Evolutionary conservation across 2,113 vertebrate species (phyloP), one percentile per base, ranked within the genome.

Genomic region (Acrocephalus kingi): DNA sequence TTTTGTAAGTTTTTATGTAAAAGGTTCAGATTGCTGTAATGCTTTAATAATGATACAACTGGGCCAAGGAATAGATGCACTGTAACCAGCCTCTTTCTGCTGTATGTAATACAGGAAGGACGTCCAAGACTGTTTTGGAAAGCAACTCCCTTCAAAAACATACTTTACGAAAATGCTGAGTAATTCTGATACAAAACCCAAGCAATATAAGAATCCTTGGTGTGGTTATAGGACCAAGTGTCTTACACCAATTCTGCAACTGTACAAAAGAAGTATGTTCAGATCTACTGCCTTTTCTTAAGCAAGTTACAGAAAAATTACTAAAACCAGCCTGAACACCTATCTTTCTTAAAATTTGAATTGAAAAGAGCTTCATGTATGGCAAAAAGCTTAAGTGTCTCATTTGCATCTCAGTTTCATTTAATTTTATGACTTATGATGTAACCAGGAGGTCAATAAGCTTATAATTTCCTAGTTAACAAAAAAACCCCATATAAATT

Each of bases 1-100:
- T 93, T 91, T 87, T 86, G 23, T 55, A 94, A 91, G 59, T 81
- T 90, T 94, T 81, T 92, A 73, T 95, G 95, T 83, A 77, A 91
- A 96, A 94, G 85, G 94, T 95, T 86, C 83, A 64, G 64, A 94
- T 12, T 90, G 82, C 68, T 80, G 79, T 41, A 96, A 95, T 67
- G 55, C 52, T 91, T 90, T 48, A 85, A 41, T 11, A 27, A 74
- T 78, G 75, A 86, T 82, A 87, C 48, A 88, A 75, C 19, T 92
- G 75, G 78, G 75, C 67, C 68, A 90, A 43, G 71, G 67, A 93
- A 91, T 74, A 87, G 78, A 81, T 71, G 35, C 54, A 22, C 9
- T 90, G 79, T n/a, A 94, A 86, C 19, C 39, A 90, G 55, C 18
- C 37, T 55, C 63, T 25, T 89, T 79, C 55, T 71, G 75, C 55